These are phyloP conservation scores for Archegozetes longisetosus DNA, from an alignment of 1,140 invertebrate species.

Conservation along the genomic window DNA sequence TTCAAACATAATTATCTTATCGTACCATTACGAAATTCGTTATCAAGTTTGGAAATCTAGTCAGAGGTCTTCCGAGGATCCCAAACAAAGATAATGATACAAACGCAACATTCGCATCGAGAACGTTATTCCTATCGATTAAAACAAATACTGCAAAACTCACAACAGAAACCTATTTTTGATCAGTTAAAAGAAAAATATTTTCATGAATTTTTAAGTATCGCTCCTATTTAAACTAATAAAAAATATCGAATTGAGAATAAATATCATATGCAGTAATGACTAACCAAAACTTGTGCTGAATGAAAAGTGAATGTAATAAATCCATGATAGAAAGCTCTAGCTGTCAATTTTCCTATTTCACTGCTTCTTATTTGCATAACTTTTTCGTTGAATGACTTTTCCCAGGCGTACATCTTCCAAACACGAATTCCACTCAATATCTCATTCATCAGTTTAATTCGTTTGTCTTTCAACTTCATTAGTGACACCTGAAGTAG, in stretches of 20 bases:
- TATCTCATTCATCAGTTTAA: slow-evolving; percentile 33
- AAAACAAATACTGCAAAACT: slow-evolving; percentile 20
- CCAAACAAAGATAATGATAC: slow-evolving; percentile 39
- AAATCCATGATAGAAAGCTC: slow-evolving; percentile 1
- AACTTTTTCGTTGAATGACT: slow-evolving; percentile 15
- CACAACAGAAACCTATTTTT: slow-evolving; percentile 13
- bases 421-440: slow-evolving; percentile 38
- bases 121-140: slow-evolving; percentile 21
- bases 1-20: neutral
- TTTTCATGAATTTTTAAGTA: no score
- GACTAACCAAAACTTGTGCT: slow-evolving; percentile 18
- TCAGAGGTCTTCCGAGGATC: slow-evolving; percentile 36
- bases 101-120: slow-evolving; percentile 37
- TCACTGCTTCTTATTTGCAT: slow-evolving; percentile 14
- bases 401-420: slow-evolving; percentile 65
- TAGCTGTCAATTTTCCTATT: slow-evolving; percentile 8
- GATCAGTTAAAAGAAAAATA: no score
- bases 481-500: slow-evolving; percentile 32
- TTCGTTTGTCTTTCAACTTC: slow-evolving; percentile 30
- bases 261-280: neutral
- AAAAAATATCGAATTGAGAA: neutral
- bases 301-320: slow-evolving; percentile 18
- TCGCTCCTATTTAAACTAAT: neutral
- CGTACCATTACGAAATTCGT: slow-evolving; percentile 19
- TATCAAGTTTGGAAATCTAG: slow-evolving; percentile 35